Evolutionary conservation across 1,140 invertebrate genomes (phyloP), one percentile per base, ranked within the genome.

Genomic region (Amyelois transitella): DNA sequence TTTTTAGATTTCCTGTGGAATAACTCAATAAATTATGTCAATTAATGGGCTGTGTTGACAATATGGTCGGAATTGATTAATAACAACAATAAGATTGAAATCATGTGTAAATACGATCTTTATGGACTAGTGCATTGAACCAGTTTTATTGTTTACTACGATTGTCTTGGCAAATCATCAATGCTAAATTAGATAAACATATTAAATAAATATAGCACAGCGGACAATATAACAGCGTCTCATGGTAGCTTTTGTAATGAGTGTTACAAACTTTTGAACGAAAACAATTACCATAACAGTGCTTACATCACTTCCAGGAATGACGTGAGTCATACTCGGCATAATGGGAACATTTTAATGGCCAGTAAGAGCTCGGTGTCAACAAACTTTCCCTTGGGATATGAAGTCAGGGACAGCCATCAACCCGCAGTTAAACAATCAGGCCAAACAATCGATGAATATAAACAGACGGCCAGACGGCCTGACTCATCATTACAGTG

Each of bases 401-500:
- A 47, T 51, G 43, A 53, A 72, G 71, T 72, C 76, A 75, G 66
- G 74, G 75, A 57, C 75, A 79, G 66, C 69, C 76, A 57, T 80
- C 77, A 73, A 78, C 75, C 73, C 64, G 64, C 24, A 24, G 55
- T 66, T 65, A 68, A 75, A 76, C 75, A 79, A 77, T 71, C 71
- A 73, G 77, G 72, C 49, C 72, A 72, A 61, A 68, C 70, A 71
- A 70, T 70, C 67, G 32, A 38, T 38, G 32, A 24, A 38, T 38
- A n/a, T n/a, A 62, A 43, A 60, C 38, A 51, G 59, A 59, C 58
- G 60, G 53, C 63, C 67, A 65, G 64, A 69, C 72, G 66, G 55
- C 55, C 58, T 51, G 49, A 63, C 63, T 66, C 74, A 72, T 62
- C 63, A 52, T 18, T 18, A 49, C 14, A 44, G 32, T 14, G 32